Conservation (phyloP, 2,888 invertebrate genomes). For the Stenodema calcarata region DNA sequence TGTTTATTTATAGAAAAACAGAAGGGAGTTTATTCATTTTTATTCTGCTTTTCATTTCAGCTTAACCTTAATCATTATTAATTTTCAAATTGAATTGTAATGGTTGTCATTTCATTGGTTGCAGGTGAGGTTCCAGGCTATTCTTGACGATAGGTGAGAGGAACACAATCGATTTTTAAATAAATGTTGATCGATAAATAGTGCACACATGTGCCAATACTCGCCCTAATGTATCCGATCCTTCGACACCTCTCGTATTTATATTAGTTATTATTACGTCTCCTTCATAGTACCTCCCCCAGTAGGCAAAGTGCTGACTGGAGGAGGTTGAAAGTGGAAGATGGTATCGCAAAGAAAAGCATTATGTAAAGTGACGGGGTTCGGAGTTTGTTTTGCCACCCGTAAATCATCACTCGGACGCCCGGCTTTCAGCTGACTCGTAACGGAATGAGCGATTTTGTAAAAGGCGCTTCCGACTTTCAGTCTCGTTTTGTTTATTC, state of each 20-base stretch:
- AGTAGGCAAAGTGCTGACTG: background rate
- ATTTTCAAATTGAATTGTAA: too few species aligned
- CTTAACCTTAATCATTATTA: background rate
- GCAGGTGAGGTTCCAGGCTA: background rate
- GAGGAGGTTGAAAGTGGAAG: background rate
- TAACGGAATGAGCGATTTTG: background rate
- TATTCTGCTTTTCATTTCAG: background rate
- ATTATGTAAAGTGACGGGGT: slow-evolving; percentile 12
- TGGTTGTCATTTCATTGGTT: background rate
- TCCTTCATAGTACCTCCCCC: background rate
- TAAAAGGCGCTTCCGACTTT: background rate
- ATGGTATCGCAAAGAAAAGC: background rate
- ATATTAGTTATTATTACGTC: too few species aligned
- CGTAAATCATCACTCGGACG: background rate
- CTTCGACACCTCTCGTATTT: too few species aligned
- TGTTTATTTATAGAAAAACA: background rate
- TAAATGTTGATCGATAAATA: too few species aligned
- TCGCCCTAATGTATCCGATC: too few species aligned
- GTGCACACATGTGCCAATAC: too few species aligned
- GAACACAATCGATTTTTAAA: too few species aligned
- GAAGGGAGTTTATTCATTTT: too few species aligned
- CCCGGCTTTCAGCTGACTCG: background rate
- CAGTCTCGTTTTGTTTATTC: background rate
- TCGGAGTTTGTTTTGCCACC: slow-evolving; percentile 5
- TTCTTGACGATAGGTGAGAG: too few species aligned